Percentiles rank a stretch among this genome's conserved stretches.
Conservation (phyloP, 2,888 invertebrate genomes). For the Schrankia costaestrigalis region DNA sequence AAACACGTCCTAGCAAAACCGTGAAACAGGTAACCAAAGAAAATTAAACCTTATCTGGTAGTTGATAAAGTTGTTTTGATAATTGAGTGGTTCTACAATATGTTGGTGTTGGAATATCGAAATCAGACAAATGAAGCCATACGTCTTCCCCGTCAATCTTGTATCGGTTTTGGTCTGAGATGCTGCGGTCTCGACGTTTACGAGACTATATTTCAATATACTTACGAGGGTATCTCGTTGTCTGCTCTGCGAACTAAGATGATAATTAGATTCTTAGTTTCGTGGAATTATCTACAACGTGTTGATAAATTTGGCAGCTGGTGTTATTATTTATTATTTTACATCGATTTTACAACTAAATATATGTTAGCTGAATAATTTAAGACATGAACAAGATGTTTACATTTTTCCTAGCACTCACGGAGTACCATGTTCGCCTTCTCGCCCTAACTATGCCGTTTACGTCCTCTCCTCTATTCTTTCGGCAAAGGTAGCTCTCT, state of each 20-base stretch:
- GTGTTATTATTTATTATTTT: too few species aligned
- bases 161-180: constrained; percentile 62
- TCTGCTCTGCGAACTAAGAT: constrained; percentile 16
- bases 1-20: constrained; percentile 33
- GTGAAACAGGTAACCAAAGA: background rate
- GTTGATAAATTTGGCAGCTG: too few species aligned
- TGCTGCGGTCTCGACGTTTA: constrained; percentile 65
- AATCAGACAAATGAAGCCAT: constrained; percentile 77
- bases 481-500: too few species aligned
- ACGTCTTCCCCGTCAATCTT: constrained; percentile 65
- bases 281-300: too few species aligned
- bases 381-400: too few species aligned
- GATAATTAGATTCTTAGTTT: constrained; percentile 24
- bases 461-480: too few species aligned
- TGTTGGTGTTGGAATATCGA: constrained; percentile 64
- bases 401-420: too few species aligned
- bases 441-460: too few species aligned
- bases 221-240: constrained; percentile 66
- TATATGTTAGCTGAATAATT: too few species aligned
- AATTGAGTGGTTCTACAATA: constrained; percentile 1
- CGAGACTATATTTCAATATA: constrained; percentile 77
- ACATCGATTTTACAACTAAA: too few species aligned
- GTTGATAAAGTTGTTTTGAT: background rate
- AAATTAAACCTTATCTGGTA: constrained; percentile 28
- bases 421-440: too few species aligned